Percentiles rank a stretch among this genome's conserved stretches.
Conservation (phyloP, 2,797 vertebrate genomes). For the Bucorvus abyssinicus region DNA sequence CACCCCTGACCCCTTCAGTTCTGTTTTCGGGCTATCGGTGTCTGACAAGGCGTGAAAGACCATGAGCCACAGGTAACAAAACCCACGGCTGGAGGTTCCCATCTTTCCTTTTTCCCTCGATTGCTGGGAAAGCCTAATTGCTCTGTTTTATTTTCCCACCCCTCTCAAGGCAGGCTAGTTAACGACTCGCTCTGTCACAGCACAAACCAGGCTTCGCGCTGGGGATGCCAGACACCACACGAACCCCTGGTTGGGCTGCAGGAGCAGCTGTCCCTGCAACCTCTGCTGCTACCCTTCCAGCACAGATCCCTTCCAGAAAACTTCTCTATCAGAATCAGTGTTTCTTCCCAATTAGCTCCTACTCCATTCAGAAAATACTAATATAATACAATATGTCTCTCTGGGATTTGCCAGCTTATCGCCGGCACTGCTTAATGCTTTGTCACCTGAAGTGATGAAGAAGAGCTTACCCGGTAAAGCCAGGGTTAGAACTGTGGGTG, state of each 20-base stretch:
- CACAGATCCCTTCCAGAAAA: background rate
- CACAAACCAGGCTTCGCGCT: accelerated
- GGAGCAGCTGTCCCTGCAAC: background rate
- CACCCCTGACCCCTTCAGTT: background rate
- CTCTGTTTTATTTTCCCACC: background rate
- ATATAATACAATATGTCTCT: accelerated
- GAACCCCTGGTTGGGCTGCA: background rate
- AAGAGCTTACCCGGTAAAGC: background rate
- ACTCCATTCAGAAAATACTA: accelerated
- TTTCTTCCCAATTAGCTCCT: background rate
- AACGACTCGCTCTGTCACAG: accelerated
- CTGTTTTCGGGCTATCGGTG: too few species aligned
- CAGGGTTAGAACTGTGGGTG: background rate
- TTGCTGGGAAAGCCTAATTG: background rate
- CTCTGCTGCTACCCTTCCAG: accelerated
- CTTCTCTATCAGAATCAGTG: accelerated
- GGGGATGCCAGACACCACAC: accelerated
- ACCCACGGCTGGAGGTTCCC: background rate
- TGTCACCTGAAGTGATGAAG: background rate
- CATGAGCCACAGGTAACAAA: background rate
- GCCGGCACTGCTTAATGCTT: background rate
- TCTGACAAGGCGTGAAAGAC: background rate
- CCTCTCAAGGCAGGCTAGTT: background rate
- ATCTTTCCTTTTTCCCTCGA: background rate
- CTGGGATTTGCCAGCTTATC: background rate